Evolutionary conservation across 2,888 invertebrate species (phyloP), one percentile per base, ranked within the genome.

Genomic region (Drosophila incognita): DNA sequence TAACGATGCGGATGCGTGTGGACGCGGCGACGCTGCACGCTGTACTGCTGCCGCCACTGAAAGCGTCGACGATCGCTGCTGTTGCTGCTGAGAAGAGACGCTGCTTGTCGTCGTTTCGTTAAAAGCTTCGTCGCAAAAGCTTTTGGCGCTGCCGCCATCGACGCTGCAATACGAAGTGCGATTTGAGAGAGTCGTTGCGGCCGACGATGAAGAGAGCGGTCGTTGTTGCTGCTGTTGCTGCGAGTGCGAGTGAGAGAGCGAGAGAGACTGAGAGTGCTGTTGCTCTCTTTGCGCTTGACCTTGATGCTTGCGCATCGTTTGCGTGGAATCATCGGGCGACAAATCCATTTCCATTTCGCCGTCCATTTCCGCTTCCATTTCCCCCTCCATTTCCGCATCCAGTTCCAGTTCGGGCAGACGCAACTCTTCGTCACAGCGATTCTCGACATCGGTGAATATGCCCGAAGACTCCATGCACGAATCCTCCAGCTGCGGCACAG

Each of bases 391-490:
- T 13, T 54, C 54, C 33, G 57, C 24, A 52, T 74, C 74, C 21
- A 92, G 27, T 8, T 87, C 86, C n/a, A 83, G 59, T 53, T 84
- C 80, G 15, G 82, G 80, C 42, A 79, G 91, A 0, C 92, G 90
- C 89, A 92, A 92, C 79, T 94, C 93, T 67, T 95, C 94, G 83
- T 96, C 96, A 64, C 95, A 95, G 51, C 95, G 95, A 84, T 96
- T 96, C 92, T 97, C 97, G 74, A 97, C 95, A 92, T 97, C 97
- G 1, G 97, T 97, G 90, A 97, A 97, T 57, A 97, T 96, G 0
- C 97, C 97, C 90, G 97, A 97, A 0, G 97, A 97, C 91, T 97
- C 97, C 97, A 97, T 97, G 89, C 95, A 95, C 1, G 95, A 95
- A 86, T 97, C 97, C 92, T 97, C 97, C 82, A 92, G 84, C 87